Evolutionary conservation across 2,113 vertebrate species (phyloP), one percentile per base, ranked within the genome.

Genomic region (Triplophysa siluroides): DNA sequence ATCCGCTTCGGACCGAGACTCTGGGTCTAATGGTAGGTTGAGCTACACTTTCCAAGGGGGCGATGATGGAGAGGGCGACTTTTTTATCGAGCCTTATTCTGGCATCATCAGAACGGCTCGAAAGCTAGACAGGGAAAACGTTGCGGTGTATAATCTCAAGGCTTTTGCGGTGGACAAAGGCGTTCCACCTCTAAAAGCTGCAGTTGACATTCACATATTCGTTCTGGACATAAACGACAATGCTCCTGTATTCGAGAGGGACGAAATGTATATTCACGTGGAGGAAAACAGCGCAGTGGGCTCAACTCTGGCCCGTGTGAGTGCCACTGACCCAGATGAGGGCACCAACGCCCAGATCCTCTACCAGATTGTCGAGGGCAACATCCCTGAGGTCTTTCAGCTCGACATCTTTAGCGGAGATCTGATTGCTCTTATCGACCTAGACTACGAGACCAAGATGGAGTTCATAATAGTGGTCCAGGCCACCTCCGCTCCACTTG

Each of bases 321-420:
- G 84, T 0, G 95, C 95, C 18, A 83, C 91, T 0, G 95, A 96
- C 82, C 95, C 95, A 0, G 95, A 96, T 0, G 94, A 96, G 47
- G 95, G 95, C 21, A 94, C 93, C 61, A 96, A 96, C 0, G 95
- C 95, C 2, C 95, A 96, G 81, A 95, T 96, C 85, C 93, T 96
- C 90, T 96, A 96, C 70, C 95, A 96, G 87, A 96, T 96, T 0
- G 93, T 96, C 78, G 95, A 96, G 81, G 95, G 95, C 8, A 96
- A 96, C 8, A 90, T 93, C 77, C 94, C 94, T 0, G 95, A 96
- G 89, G 93, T 95, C 74, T 96, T 96, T 85, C 95, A 96, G 70
- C 89, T 96, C 33, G 95, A 96, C 68, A 92, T 96, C 65, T 94
- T 96, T 78, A 96, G 91, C 0, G 95, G 95, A 26, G 95, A 96